A percentile compares a stretch with the other conserved stretches of the same genome.
phyloP scores from a whole-genome alignment of 2,888 invertebrate species.

The Andrena marginata region DNA sequence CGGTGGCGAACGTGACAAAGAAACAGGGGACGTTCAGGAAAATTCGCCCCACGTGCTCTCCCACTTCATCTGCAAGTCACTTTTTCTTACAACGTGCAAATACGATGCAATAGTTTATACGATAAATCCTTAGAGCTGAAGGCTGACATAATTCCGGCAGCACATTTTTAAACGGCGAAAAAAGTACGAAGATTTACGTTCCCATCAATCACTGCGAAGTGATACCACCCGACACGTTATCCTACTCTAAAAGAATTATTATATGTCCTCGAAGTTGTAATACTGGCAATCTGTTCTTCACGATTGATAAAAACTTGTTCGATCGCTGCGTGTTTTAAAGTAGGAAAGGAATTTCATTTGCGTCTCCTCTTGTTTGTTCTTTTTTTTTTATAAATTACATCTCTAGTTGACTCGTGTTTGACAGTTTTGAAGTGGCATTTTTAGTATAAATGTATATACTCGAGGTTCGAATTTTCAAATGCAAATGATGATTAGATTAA shows the following conservation, averaged over 20 bases:
- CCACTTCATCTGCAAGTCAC: not conserved
- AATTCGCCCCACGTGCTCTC: not conserved
- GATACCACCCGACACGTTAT: not conserved
- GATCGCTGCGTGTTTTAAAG: not conserved
- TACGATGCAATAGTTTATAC: not conserved
- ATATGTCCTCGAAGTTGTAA: not conserved
- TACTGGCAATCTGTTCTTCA: not conserved
- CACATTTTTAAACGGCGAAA: not conserved
- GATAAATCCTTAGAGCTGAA: not conserved
- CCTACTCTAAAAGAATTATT: not conserved
- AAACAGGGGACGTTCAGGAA: not conserved
- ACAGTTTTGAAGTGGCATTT: too few relatives aligned
- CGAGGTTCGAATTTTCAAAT: too few relatives aligned
- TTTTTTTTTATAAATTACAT: too few relatives aligned
- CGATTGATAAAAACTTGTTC: not conserved
- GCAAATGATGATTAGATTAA: too few relatives aligned
- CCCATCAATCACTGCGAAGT: not conserved
- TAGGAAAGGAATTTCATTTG: not conserved
- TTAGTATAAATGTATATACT: too few relatives aligned
- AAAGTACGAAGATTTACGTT: slow-evolving; percentile 5
- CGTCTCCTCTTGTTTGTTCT: too few relatives aligned
- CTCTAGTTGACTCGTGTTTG: too few relatives aligned
- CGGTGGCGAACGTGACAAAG: not conserved
- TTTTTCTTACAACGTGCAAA: not conserved
- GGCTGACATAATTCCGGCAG: not conserved